Conservation (phyloP, 2,797 vertebrate genomes). For the Galaxias olidus region DNA sequence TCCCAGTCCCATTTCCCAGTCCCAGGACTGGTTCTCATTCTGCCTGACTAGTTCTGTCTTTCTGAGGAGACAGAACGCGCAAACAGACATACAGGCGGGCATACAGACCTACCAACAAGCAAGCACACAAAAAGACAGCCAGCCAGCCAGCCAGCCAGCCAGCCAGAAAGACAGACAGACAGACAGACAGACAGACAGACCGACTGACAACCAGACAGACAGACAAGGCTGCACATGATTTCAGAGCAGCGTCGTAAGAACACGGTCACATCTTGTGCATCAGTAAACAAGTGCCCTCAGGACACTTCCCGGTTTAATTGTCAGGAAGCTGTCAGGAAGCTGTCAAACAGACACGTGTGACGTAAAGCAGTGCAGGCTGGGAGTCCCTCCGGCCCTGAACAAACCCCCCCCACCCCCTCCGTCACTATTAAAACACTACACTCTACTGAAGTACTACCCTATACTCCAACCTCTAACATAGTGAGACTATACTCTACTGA, state of each 20-base stretch:
- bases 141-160: background rate
- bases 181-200: background rate
- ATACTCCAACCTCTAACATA: too few species aligned
- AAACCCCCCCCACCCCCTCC: slow-evolving; percentile 13
- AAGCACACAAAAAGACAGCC: background rate
- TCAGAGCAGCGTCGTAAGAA: background rate
- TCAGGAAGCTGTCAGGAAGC: slow-evolving; percentile 22
- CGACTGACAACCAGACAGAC: background rate
- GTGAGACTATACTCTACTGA: too few species aligned
- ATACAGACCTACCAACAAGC: background rate
- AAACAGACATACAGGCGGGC: background rate
- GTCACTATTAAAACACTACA: background rate
- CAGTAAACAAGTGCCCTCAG: slow-evolving; percentile 12
- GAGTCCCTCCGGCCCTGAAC: slow-evolving; percentile 20
- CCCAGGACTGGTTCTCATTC: too few species aligned
- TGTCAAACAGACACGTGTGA: slow-evolving; percentile 19
- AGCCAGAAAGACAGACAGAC: too few species aligned
- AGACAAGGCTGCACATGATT: background rate
- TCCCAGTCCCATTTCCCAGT: too few species aligned
- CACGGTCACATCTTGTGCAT: slow-evolving; percentile 7
- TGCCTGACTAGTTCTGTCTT: too few species aligned
- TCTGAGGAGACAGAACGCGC: background rate
- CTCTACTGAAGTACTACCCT: too few species aligned
- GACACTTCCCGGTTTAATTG: slow-evolving; percentile 16
- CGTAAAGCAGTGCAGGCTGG: background rate